Conservation (phyloP, 2,888 invertebrate species). For the Prenolepis imparis region DNA sequence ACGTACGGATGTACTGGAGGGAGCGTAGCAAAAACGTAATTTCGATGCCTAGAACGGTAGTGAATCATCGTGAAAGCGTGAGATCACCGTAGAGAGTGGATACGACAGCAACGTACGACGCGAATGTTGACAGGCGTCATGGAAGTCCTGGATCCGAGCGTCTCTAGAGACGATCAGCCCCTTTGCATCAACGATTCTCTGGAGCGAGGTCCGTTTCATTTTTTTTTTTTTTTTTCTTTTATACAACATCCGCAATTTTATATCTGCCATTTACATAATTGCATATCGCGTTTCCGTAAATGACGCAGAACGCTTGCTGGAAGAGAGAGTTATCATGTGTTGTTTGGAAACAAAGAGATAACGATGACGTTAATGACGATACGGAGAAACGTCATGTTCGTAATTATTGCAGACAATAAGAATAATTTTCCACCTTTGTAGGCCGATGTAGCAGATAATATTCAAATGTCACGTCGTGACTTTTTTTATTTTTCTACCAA, state of each 20-base stretch:
- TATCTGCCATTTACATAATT: not conserved
- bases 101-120: not conserved
- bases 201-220: slow-evolving; percentile 78
- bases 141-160: slow-evolving; percentile 84
- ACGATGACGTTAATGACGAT: not conserved
- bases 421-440: not conserved
- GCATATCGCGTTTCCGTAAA: not conserved
- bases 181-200: slow-evolving; percentile 82
- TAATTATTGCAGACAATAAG: not conserved
- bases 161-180: slow-evolving; percentile 83
- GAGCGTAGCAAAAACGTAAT: slow-evolving; percentile 24
- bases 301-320: not conserved
- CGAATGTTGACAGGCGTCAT: slow-evolving; percentile 62
- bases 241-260: not conserved
- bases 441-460: not conserved
- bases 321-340: not conserved
- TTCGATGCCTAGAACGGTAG: slow-evolving; percentile 40
- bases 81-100: slow-evolving; percentile 27
- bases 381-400: not conserved
- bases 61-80: slow-evolving; percentile 70
- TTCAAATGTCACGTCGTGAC: not conserved
- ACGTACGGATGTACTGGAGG: slow-evolving; percentile 9
- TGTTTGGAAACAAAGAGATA: slow-evolving; percentile 70
- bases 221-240: not conserved
- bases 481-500: not conserved